Evolutionary conservation across 2,113 vertebrate species (phyloP).

Genomic region (Actinemys pallida): DNA sequence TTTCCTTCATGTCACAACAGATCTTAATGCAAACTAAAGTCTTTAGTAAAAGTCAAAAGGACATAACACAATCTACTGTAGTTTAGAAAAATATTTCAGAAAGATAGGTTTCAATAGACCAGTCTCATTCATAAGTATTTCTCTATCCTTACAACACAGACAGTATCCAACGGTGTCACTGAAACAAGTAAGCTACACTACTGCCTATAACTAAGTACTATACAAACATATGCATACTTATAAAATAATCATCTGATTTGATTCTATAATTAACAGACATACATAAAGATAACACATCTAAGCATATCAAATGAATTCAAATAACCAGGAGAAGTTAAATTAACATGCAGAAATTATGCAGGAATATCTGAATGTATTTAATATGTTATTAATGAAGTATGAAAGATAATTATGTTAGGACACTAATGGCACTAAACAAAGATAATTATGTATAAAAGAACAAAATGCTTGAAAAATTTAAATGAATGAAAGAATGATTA

Average conservation of each 20-base stretch:
- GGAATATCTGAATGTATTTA: conserved; percentile 54
- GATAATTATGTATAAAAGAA: conserved; percentile 44
- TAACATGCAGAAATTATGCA: conserved; percentile 60
- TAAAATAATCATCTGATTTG: background rate
- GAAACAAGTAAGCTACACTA: background rate
- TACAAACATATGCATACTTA: background rate
- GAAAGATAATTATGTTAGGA: conserved; percentile 60
- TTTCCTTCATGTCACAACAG: background rate
- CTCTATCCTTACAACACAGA: background rate
- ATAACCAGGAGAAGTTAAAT: conserved; percentile 32
- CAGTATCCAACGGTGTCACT: background rate
- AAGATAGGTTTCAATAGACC: background rate
- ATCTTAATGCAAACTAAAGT: background rate
- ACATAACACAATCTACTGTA: accelerated
- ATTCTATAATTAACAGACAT: conserved; percentile 10
- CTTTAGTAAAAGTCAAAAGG: background rate
- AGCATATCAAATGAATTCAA: conserved; percentile 36
- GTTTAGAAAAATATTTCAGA: background rate
- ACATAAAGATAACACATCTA: background rate
- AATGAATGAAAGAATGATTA: conserved; percentile 42
- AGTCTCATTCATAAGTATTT: background rate
- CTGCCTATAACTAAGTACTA: background rate
- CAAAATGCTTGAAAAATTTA: conserved; percentile 58
- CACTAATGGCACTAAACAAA: conserved; percentile 61
- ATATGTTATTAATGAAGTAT: conserved; percentile 64